A percentile compares a stretch with the other conserved stretches of the same genome.
These are phyloP conservation scores for Helarctos malayanus DNA, from an alignment of 2,797 vertebrate species.

Conservation along the genomic window DNA sequence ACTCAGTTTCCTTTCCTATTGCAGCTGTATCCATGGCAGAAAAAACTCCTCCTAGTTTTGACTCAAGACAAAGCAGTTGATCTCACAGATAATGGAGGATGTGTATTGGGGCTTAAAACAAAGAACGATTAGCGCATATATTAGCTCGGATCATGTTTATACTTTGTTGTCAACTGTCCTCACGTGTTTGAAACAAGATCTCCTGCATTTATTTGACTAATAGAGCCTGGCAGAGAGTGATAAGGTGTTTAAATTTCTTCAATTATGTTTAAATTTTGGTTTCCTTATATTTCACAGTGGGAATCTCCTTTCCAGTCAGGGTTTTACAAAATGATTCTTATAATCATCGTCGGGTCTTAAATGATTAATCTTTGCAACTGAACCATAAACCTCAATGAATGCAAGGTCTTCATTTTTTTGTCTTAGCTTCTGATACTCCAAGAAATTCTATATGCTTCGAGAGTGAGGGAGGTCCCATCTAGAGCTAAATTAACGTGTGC, in stretches of 20 bases:
- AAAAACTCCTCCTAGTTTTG: not conserved
- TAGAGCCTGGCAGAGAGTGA: not conserved
- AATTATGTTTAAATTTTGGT: slow-evolving; percentile 42
- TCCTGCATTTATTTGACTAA: slow-evolving; percentile 27
- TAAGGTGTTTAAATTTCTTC: slow-evolving; percentile 48
- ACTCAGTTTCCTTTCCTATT: not conserved
- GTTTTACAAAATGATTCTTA: slow-evolving; percentile 38
- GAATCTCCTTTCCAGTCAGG: not conserved
- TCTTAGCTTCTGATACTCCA: slow-evolving; percentile 4
- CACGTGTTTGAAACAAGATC: slow-evolving; percentile 67
- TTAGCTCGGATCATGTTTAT: slow-evolving; percentile 54
- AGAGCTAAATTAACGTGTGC: not conserved
- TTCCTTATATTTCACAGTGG: slow-evolving; percentile 4
- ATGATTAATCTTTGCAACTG: not conserved
- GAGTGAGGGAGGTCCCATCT: not conserved
- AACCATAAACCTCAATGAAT: not conserved
- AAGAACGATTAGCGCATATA: slow-evolving; percentile 47
- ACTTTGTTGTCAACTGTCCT: slow-evolving; percentile 14
- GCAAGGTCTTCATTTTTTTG: slow-evolving; percentile 22
- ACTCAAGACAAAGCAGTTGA: slow-evolving; percentile 20
- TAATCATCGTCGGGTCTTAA: not conserved
- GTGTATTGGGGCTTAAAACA: not conserved
- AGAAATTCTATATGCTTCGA: not conserved
- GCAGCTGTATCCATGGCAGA: not conserved
- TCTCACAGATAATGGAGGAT: not conserved